Evolutionary conservation across 2,797 vertebrate species (phyloP).

Genomic region (Mus caroli): DNA sequence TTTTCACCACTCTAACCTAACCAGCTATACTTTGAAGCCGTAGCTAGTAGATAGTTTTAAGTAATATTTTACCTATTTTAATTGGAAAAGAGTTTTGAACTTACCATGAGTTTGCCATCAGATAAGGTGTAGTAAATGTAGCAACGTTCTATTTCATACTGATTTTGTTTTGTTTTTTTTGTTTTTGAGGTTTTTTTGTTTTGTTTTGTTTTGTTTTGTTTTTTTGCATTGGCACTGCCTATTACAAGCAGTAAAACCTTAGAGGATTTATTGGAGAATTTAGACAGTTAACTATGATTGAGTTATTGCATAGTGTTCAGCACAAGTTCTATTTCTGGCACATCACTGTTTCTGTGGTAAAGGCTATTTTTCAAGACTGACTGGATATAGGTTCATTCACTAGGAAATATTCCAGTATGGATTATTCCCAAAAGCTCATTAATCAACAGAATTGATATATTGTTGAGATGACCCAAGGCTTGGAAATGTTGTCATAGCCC

Average conservation of each 20-base stretch:
- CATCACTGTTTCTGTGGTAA: slow-evolving; percentile 63
- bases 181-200: too few species aligned
- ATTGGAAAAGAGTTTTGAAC: slow-evolving; percentile 22
- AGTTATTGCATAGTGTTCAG: slow-evolving; percentile 74
- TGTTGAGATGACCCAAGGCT: slow-evolving; percentile 59
- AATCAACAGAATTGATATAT: slow-evolving; percentile 82
- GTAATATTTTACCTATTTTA: slow-evolving; percentile 28
- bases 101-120: background rate
- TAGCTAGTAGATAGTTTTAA: slow-evolving; percentile 20
- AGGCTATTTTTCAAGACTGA: slow-evolving; percentile 78
- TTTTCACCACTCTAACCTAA: slow-evolving; percentile 68
- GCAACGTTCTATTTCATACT: slow-evolving; percentile 58
- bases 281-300: slow-evolving; percentile 77
- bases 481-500: slow-evolving; percentile 4
- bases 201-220: too few species aligned
- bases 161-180: too few species aligned
- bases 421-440: slow-evolving; percentile 79
- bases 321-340: slow-evolving; percentile 72
- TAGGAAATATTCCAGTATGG: slow-evolving; percentile 67
- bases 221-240: slow-evolving; percentile 17
- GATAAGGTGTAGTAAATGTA: background rate
- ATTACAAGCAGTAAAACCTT: background rate
- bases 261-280: slow-evolving; percentile 42
- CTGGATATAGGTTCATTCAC: slow-evolving; percentile 68
- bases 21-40: slow-evolving; percentile 65